These are phyloP conservation scores for Hippocampus comes DNA, from an alignment of 2,113 vertebrate species.

Conservation along the genomic window DNA sequence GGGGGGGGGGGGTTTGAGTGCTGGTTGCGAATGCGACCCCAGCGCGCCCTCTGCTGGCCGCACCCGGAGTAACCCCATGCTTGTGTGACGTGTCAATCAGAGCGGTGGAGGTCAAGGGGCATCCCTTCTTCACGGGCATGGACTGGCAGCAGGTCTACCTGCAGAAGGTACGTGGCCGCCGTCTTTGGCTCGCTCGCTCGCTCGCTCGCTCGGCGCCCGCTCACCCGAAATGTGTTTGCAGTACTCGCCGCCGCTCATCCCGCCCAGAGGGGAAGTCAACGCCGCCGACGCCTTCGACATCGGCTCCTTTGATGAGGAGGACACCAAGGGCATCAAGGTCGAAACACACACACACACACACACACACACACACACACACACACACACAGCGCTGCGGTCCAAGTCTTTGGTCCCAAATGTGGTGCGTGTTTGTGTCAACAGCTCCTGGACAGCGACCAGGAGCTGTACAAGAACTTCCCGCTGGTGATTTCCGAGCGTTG, in stretches of 20 bases:
- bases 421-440: constrained; percentile 33
- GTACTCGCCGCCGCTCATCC: constrained; percentile 93
- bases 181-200: too few species aligned
- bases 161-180: constrained; percentile 82
- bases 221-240: constrained; percentile 36
- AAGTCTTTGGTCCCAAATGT: not conserved
- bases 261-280: constrained; percentile 94
- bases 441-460: constrained; percentile 97
- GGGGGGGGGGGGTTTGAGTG: too few species aligned
- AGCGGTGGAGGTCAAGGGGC: constrained; percentile 90
- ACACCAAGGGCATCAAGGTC: constrained; percentile 99
- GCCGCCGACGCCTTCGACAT: constrained; percentile 97
- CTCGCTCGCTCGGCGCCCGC: not conserved
- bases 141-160: constrained; percentile 98
- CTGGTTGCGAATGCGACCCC: constrained; percentile 8
- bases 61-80: not conserved
- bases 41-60: constrained; percentile 50
- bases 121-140: constrained; percentile 91
- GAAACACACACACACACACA: not conserved
- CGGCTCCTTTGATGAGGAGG: constrained; percentile 96
- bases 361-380: not conserved
- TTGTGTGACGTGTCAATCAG: constrained; percentile 57
- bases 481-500: constrained; percentile 97
- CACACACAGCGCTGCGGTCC: not conserved
- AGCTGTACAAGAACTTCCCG: constrained; percentile 98